These are phyloP conservation scores for Temnothorax curvispinosus DNA, from an alignment of 1,140 invertebrate genomes.

Conservation along the genomic window DNA sequence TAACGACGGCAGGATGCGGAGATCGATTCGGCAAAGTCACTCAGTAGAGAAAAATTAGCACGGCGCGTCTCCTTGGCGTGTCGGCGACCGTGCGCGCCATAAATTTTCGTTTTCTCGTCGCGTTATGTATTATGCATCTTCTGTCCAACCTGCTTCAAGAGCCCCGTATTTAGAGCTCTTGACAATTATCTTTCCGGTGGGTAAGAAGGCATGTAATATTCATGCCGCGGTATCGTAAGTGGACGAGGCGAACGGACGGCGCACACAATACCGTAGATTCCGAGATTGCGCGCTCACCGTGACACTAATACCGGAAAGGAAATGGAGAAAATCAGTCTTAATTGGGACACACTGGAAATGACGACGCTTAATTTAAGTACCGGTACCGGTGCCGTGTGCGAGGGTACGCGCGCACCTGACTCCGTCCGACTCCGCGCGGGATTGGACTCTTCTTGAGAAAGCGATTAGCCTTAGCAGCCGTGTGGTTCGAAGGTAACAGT, in stretches of 20 bases:
- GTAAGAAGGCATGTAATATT: constrained; percentile 85
- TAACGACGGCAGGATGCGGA: background rate
- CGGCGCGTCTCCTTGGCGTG: constrained; percentile 58
- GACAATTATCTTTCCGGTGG: constrained; percentile 86
- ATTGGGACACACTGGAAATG: constrained; percentile 82
- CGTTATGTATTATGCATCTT: constrained; percentile 84
- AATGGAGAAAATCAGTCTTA: constrained; percentile 84
- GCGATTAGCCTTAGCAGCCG: background rate
- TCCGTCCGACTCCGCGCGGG: constrained; percentile 6
- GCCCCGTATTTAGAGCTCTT: constrained; percentile 84
- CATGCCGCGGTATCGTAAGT: constrained; percentile 82
- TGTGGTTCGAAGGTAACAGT: background rate
- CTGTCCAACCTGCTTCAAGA: constrained; percentile 80
- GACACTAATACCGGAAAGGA: constrained; percentile 85
- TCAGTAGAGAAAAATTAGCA: constrained; percentile 57
- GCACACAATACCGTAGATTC: constrained; percentile 83
- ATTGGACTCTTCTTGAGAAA: constrained; percentile 31
- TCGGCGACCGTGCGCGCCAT: constrained; percentile 72
- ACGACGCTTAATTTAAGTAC: constrained; percentile 73
- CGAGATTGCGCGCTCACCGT: constrained; percentile 85
- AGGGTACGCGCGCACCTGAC: constrained; percentile 42
- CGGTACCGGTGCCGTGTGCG: background rate
- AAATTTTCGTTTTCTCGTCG: constrained; percentile 82
- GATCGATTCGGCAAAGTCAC: constrained; percentile 18
- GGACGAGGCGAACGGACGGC: constrained; percentile 77